Percentiles rank a stretch among this genome's conserved stretches.
Conservation (phyloP, 2,888 invertebrate species). For the Hirtodrosophila histrioides region DNA sequence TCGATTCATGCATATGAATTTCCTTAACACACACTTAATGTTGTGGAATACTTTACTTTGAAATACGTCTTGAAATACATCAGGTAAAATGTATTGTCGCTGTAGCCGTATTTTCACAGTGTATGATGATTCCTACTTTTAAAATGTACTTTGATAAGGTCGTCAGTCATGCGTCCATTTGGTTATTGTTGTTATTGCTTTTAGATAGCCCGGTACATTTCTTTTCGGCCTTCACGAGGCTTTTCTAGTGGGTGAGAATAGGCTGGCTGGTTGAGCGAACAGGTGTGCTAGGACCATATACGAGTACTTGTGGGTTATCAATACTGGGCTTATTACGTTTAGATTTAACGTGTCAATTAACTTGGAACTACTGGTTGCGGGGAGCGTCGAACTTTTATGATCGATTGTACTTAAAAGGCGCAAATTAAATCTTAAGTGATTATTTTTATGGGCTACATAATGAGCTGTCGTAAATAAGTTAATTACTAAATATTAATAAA, state of each 20-base stretch:
- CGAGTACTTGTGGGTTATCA: conserved; percentile 31
- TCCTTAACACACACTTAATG: no score
- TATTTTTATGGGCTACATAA: conserved; percentile 26
- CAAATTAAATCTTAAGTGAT: conserved; percentile 38
- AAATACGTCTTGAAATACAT: no score
- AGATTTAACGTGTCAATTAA: conserved; percentile 38
- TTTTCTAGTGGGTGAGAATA: conserved; percentile 1
- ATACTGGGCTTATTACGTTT: conserved; percentile 37
- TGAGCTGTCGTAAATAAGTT: conserved; percentile 13
- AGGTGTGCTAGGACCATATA: conserved; percentile 53
- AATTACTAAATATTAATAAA: not conserved
- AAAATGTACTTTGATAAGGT: conserved; percentile 38
- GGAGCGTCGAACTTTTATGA: conserved; percentile 29
- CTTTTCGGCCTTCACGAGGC: conserved; percentile 45
- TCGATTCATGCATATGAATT: no score
- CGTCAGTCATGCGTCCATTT: conserved; percentile 10
- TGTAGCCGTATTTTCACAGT: conserved; percentile 23
- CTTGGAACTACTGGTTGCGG: conserved; percentile 15
- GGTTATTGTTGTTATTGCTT: conserved; percentile 13
- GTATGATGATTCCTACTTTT: conserved; percentile 30
- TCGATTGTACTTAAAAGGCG: conserved; percentile 38
- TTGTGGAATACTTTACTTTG: no score
- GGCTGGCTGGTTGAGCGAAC: conserved; percentile 31
- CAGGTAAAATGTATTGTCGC: no score
- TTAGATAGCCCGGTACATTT: conserved; percentile 55